Evolutionary conservation across 2,888 invertebrate species (phyloP).

Genomic region (Pollenia angustigena): DNA sequence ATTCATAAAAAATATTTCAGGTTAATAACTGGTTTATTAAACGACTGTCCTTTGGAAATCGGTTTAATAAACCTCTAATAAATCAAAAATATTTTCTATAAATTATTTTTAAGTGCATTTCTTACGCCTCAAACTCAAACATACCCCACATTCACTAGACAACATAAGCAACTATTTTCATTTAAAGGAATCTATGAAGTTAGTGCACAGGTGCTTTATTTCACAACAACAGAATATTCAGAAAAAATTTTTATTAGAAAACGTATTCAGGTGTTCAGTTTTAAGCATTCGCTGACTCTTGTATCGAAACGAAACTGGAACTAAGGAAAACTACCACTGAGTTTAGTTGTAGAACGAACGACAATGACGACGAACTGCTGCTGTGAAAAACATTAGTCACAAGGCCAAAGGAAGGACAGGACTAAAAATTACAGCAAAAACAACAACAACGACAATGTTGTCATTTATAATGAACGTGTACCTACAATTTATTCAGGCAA

Average conservation of each 20-base stretch:
- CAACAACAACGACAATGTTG: slow-evolving; percentile 17
- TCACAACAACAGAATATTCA: slow-evolving; percentile 26
- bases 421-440: slow-evolving; percentile 59
- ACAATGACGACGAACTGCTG: slow-evolving; percentile 59
- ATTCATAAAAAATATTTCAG: too few relatives aligned
- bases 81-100: too few relatives aligned
- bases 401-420: slow-evolving; percentile 77
- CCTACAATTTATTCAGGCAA: slow-evolving; percentile 67
- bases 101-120: slow-evolving; percentile 38
- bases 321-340: slow-evolving; percentile 60
- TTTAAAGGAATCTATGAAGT: slow-evolving; percentile 33
- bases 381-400: slow-evolving; percentile 75
- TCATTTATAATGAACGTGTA: slow-evolving; percentile 62
- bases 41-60: too few relatives aligned
- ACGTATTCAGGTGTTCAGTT: slow-evolving; percentile 72
- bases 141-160: not conserved
- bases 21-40: too few relatives aligned
- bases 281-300: slow-evolving; percentile 44
- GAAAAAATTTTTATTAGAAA: slow-evolving; percentile 14
- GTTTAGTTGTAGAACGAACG: not conserved
- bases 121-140: not conserved
- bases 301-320: slow-evolving; percentile 54
- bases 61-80: too few relatives aligned
- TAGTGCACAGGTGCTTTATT: slow-evolving; percentile 62
- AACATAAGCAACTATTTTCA: slow-evolving; percentile 12